Base-by-base conservation (phyloP, 2,113 vertebrate genomes). In the Arenaria interpres region DNA sequence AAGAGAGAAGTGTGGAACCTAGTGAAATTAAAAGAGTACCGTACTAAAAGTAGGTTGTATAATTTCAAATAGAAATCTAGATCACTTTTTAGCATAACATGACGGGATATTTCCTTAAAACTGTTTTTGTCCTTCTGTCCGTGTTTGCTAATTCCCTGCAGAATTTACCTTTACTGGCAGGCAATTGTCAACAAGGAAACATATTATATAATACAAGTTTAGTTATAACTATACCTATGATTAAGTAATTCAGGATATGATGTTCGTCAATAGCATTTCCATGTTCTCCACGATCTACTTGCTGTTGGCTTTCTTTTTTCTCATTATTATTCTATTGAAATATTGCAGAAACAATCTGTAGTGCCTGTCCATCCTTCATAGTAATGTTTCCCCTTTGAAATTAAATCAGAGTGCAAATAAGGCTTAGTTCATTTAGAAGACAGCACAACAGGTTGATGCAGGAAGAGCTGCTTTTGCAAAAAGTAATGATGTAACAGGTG, bases 401-500 rank as follows among this genome's bases (percentile, higher is more conserved):
- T 82, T 18, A 59, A 92, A 92, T 74, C 23, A 54, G 67, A 89
- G 69, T 78, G 43, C 69, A 93, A 66, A 56, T 75, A 45, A 37
- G 62, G 19, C 30, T 96, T 51, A 23, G 53, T 60, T 94, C 28
- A 27, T 80, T 93, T 93, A 73, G 64, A 57, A 92, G 76, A 48
- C 45, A 76, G 79, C 46, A 77, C 91, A 95, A 91, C 64, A 96
- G 66, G 74, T 92, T 90, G 80, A 79, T 72, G 39, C 60, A 63
- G 81, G 54, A 66, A 79, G 59, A 53, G 41, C 33, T 89, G n/a
- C 66, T 95, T 95, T 50, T 95, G 80, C 62, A 50, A 90, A 85
- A 79, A 82, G 56, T 85, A 73, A 35, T 54, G 35, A 78, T 89
- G 93, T 96, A 95, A 93, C 91, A 95, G 79, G 90, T 96, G 89